phyloP scores from a whole-genome alignment of 2,113 vertebrate species.

The Hucho hucho region DNA sequence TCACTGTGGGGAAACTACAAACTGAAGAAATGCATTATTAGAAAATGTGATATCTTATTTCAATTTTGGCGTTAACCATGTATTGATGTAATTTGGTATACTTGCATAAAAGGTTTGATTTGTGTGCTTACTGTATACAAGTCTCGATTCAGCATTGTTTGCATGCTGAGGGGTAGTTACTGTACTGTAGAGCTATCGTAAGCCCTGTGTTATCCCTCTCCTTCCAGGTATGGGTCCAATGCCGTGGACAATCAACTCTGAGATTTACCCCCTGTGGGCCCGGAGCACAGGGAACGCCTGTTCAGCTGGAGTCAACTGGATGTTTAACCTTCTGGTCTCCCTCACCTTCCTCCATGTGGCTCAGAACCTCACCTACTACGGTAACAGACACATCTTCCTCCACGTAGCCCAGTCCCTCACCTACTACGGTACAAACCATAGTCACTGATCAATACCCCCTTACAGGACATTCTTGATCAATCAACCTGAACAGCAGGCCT shows the following conservation, averaged over 20 bases:
- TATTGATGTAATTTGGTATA: no score
- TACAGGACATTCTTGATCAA: slow-evolving; percentile 14
- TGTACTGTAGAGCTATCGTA: no score
- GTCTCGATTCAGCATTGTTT: no score
- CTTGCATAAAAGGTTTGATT: no score
- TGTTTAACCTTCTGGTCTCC: slow-evolving; percentile 93
- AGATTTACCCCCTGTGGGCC: slow-evolving; percentile 98
- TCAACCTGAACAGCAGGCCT: slow-evolving; percentile 41
- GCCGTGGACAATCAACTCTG: slow-evolving; percentile 98
- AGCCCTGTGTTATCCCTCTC: background rate
- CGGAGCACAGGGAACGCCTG: slow-evolving; percentile 97
- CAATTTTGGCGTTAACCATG: no score
- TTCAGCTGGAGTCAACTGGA: slow-evolving; percentile 95
- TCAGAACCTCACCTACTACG: slow-evolving; percentile 86
- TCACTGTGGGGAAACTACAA: no score
- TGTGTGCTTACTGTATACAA: no score
- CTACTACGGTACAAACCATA: slow-evolving; percentile 83
- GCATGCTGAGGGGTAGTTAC: no score
- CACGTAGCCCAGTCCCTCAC: slow-evolving; percentile 92
- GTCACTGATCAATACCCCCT: slow-evolving; percentile 9
- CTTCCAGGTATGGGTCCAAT: slow-evolving; percentile 92
- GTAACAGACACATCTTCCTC: slow-evolving; percentile 82
- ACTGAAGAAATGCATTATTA: no score
- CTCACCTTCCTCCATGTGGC: slow-evolving; percentile 94
- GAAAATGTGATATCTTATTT: no score